Percentiles rank a stretch among this genome's conserved stretches.
Conservation (phyloP, 2,113 vertebrate species). For the Clinocottus analis region DNA sequence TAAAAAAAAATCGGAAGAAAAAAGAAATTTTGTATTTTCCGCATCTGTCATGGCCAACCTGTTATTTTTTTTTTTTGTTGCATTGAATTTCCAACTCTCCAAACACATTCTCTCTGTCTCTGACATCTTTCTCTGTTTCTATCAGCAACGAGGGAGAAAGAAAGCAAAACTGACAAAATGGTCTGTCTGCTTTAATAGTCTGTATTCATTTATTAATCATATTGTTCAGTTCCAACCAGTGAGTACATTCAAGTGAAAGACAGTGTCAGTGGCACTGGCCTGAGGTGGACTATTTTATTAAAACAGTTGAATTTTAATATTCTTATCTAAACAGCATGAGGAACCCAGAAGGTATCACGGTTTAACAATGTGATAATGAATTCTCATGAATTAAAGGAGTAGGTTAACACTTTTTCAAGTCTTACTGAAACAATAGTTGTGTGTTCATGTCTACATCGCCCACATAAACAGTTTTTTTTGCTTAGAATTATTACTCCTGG, state of each 20-base stretch:
- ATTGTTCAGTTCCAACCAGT: constrained; percentile 49
- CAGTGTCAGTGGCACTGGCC: constrained; percentile 6
- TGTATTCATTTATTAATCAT: constrained; percentile 64
- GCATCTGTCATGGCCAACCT: constrained; percentile 16
- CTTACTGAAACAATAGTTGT: background rate
- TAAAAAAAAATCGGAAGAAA: too few species aligned
- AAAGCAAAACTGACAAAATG: constrained; percentile 55
- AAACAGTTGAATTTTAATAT: constrained; percentile 12
- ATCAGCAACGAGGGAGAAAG: constrained; percentile 33
- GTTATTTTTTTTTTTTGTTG: background rate
- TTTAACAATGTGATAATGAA: constrained; percentile 21
- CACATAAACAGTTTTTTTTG: background rate
- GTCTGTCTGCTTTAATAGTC: constrained; percentile 49
- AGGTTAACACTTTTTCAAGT: background rate
- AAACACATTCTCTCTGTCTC: constrained; percentile 23
- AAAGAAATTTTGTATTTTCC: background rate
- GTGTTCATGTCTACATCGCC: background rate
- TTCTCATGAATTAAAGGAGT: background rate
- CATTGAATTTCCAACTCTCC: constrained; percentile 3
- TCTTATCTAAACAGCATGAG: background rate
- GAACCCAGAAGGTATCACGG: background rate
- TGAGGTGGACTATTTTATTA: constrained; percentile 38
- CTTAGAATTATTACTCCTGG: background rate
- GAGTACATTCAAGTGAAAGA: constrained; percentile 45
- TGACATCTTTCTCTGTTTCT: constrained; percentile 30